Base-by-base conservation (phyloP, 2,888 invertebrate species). In the Athrips mouffetella region DNA sequence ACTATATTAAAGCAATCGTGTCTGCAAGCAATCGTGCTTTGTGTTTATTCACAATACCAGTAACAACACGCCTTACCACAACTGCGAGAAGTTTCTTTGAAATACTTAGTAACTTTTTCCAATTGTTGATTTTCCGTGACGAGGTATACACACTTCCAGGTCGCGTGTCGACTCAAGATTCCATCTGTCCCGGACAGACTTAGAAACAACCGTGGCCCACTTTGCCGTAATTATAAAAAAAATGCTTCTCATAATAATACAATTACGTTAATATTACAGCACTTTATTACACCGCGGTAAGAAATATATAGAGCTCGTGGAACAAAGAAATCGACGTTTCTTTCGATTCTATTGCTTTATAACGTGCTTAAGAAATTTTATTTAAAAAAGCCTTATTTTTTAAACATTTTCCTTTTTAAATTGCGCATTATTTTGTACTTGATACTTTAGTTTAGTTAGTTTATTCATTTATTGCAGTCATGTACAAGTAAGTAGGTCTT, bases 91-190 rank as follows among this genome's bases (percentile, higher is more conserved):
- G n/a, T n/a, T n/a, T n/a, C 20, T 21, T 15, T 15, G 15, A 20
- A 5, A 5, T 10, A 2, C 13, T 21, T 37, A 21, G 11, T 11
- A 11, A 11, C 2, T 21, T 21, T 11, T 37, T 21, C 37, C 18
- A n/a, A 4, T n/a, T 18, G n/a, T n/a, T n/a, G n/a, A 6, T 35
- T 23, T 51, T 29, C 15, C 68, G 67, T 68, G 72, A 67, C 67
- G 59, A 54, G 59, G 50, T 54, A 52, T 50, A 60, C 54, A 56
- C 53, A 56, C 67, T n/a, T 60, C 59, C 21, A 57, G 54, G 51
- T 73, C 64, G 74, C 74, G 74, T 75, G 74, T 62, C 54, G 51
- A 57, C 21, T 37, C 37, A 1, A 59, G 64, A 66, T 67, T 60
- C 60, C 54, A 66, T 68, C 64, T 59, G 35, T 42, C 47, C 57